Percentiles rank a stretch among this genome's conserved stretches.
Conservation (phyloP, 2,888 invertebrate genomes). For the Cerastis leucographa region DNA sequence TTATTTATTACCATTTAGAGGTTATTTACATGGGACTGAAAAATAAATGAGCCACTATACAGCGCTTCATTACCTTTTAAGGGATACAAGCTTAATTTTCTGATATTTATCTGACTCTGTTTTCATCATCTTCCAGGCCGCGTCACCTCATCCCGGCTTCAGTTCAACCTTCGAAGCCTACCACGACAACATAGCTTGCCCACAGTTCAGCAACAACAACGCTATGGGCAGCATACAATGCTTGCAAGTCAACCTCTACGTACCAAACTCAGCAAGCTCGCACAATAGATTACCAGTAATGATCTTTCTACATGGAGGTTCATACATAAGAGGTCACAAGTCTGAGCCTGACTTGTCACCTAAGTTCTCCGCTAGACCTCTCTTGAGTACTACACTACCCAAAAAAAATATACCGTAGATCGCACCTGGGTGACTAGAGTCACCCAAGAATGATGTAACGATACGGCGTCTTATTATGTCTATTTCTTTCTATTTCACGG, state of each 20-base stretch:
- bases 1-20: no score
- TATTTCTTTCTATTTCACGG: no score
- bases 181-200: slow-evolving; percentile 33
- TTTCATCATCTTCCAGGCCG: slow-evolving; percentile 18
- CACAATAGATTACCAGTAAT: slow-evolving; percentile 47
- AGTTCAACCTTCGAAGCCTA: slow-evolving; percentile 30
- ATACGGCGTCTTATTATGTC: no score
- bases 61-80: no score
- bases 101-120: neutral
- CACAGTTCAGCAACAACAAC: slow-evolving; percentile 20
- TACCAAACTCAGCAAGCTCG: slow-evolving; percentile 29
- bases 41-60: neutral
- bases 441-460: no score
- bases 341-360: slow-evolving; percentile 6
- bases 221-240: slow-evolving; percentile 39
- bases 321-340: slow-evolving; percentile 14
- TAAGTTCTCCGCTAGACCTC: no score
- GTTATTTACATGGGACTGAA: no score
- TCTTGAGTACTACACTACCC: no score
- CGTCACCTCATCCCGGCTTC: slow-evolving; percentile 39
- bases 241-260: slow-evolving; percentile 54
- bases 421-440: no score
- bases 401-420: no score
- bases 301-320: slow-evolving; percentile 48
- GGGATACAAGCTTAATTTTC: neutral